Evolutionary conservation across 2,888 invertebrate genomes (phyloP).

Genomic region (Mimas tiliae): DNA sequence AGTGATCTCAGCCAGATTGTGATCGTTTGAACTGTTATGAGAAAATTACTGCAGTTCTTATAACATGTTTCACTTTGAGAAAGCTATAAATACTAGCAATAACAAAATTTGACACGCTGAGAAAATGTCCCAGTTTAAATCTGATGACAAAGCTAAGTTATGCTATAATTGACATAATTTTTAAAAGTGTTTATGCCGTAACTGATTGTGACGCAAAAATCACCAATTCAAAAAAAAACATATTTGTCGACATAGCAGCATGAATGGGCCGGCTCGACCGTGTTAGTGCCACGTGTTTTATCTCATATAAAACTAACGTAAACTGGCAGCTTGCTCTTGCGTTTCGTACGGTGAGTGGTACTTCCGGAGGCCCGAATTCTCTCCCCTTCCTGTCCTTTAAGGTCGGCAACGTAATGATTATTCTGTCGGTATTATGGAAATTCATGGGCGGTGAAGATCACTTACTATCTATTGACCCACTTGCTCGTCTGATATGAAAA

Average conservation of each 20-base stretch:
- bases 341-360: no score
- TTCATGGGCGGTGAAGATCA: no score
- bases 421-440: no score
- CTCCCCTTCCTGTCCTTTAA: no score
- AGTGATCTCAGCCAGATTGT: conserved; percentile 21
- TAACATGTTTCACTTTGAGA: not conserved
- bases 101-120: not conserved
- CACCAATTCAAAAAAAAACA: not conserved
- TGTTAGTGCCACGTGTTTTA: no score
- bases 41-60: conserved; percentile 17
- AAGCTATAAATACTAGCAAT: conserved; percentile 1
- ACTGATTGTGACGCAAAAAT: not conserved
- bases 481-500: no score
- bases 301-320: no score
- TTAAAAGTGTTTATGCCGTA: not conserved
- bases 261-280: no score
- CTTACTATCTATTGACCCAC: no score
- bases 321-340: no score
- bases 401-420: no score
- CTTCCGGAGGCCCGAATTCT: no score
- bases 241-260: not conserved
- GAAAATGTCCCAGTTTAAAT: not conserved
- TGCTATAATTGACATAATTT: not conserved
- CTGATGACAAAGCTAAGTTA: conserved; percentile 7
- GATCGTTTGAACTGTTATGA: conserved; percentile 18